Evolutionary conservation across 1,140 invertebrate species (phyloP).

Genomic region (Magallana ariakensis): DNA sequence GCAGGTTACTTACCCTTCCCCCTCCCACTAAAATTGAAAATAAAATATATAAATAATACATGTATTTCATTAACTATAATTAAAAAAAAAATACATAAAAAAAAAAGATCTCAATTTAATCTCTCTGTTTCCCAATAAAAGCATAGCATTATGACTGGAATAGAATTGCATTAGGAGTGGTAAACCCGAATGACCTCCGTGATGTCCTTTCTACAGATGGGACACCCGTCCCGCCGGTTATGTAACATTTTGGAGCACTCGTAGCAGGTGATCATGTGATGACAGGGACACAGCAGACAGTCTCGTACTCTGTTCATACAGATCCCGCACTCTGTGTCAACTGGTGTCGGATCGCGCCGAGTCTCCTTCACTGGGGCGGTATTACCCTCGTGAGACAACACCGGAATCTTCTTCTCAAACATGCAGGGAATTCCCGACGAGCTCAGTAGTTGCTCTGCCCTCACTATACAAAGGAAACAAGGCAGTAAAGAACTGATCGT

Average conservation of each 20-base stretch:
- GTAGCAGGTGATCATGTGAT: constrained; percentile 81
- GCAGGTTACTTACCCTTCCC: too few species aligned
- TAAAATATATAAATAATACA: too few species aligned
- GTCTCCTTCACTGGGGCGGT: constrained; percentile 61
- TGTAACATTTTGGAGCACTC: constrained; percentile 79
- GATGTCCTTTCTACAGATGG: constrained; percentile 81
- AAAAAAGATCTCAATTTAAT: too few species aligned
- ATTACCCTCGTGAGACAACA: constrained; percentile 72
- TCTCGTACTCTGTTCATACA: constrained; percentile 81
- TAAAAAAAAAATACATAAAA: too few species aligned
- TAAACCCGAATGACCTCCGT: constrained; percentile 75
- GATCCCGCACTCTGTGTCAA: constrained; percentile 81
- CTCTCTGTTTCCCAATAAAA: too few species aligned
- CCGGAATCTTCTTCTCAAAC: constrained; percentile 64
- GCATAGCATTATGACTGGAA: too few species aligned
- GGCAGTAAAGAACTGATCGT: background rate
- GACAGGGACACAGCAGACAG: constrained; percentile 81
- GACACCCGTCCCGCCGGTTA: constrained; percentile 80
- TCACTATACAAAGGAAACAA: constrained; percentile 62
- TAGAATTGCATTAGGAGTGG: constrained; percentile 63
- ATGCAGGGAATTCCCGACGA: constrained; percentile 63
- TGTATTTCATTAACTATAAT: too few species aligned
- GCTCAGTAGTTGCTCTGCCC: constrained; percentile 68
- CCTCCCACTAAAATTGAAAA: too few species aligned
- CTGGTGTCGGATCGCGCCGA: constrained; percentile 53